A percentile compares a stretch with the other conserved stretches of the same genome.
Conservation (phyloP, 2,113 vertebrate genomes). For the Mormoops blainvillei region DNA sequence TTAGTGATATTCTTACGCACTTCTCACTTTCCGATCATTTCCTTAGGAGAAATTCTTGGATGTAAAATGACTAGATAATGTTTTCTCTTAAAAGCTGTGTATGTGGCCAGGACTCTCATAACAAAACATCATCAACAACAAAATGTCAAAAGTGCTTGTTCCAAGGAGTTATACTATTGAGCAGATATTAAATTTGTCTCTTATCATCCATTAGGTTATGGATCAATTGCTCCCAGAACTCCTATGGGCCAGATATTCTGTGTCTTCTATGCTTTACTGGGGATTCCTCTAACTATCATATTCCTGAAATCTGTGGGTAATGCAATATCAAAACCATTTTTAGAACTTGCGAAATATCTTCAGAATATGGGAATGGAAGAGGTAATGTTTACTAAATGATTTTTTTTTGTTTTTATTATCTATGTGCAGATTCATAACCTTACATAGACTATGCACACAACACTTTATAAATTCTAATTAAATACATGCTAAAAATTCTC, state of each 20-base stretch:
- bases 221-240: conserved; percentile 73
- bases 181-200: background rate
- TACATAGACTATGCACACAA: background rate
- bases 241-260: conserved; percentile 79
- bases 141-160: background rate
- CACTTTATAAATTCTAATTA: background rate
- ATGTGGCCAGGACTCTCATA: background rate
- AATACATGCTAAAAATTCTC: background rate
- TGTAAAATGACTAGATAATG: background rate
- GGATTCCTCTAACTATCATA: conserved; percentile 79
- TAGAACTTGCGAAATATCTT: conserved; percentile 72
- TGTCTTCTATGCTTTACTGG: conserved; percentile 77
- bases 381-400: conserved; percentile 61
- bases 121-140: background rate
- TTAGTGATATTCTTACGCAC: background rate
- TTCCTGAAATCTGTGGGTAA: conserved; percentile 75
- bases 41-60: background rate
- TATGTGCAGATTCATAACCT: background rate
- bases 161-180: background rate
- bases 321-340: conserved; percentile 67
- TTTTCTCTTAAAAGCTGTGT: background rate
- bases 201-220: conserved; percentile 72
- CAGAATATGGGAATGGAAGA: conserved; percentile 72
- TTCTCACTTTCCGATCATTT: background rate
- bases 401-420: background rate